Evolutionary conservation across 1,140 invertebrate genomes (phyloP).

Genomic region (Scaptomyza pallida): DNA sequence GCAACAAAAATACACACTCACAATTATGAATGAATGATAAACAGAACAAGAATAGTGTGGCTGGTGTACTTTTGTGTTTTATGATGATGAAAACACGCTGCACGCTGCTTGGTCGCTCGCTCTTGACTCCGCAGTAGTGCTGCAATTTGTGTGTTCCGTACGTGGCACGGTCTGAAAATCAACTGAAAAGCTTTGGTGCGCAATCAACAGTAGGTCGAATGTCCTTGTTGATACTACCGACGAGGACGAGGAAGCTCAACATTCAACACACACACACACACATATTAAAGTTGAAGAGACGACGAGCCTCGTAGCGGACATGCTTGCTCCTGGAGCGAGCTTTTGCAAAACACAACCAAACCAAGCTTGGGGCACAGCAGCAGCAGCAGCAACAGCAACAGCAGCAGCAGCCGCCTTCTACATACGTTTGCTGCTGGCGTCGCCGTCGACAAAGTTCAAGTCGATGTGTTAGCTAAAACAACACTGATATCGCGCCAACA

Average conservation of each 20-base stretch:
- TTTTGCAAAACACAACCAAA: conserved; percentile 32
- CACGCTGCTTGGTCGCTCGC: conserved; percentile 29
- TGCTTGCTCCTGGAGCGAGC: conserved; percentile 39
- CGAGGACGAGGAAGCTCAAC: conserved; percentile 35
- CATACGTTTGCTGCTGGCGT: background rate
- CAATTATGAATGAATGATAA: conserved; percentile 15
- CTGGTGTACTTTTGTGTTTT: background rate
- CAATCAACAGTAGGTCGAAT: conserved; percentile 82
- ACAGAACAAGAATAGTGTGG: background rate
- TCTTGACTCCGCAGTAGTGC: conserved; percentile 29
- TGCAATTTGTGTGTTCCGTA: conserved; percentile 62
- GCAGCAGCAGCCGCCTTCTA: conserved; percentile 35
- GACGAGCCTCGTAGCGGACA: conserved; percentile 14
- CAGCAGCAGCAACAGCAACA: conserved; percentile 46
- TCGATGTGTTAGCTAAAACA: conserved; percentile 40
- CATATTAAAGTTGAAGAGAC: conserved; percentile 34
- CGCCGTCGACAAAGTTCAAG: background rate
- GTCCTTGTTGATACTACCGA: conserved; percentile 75
- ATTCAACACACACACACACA: conserved; percentile 5
- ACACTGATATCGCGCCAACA: conserved; percentile 58
- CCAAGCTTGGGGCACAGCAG: conserved; percentile 33
- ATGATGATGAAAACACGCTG: conserved; percentile 33
- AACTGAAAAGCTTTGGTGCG: conserved; percentile 76
- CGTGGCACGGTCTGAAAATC: conserved; percentile 79
- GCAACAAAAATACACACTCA: conserved; percentile 7